Percentiles rank a stretch among this genome's conserved stretches.
These are phyloP conservation scores for Ctenopoma multispine DNA, from an alignment of 2,797 vertebrate species.

Conservation along the genomic window DNA sequence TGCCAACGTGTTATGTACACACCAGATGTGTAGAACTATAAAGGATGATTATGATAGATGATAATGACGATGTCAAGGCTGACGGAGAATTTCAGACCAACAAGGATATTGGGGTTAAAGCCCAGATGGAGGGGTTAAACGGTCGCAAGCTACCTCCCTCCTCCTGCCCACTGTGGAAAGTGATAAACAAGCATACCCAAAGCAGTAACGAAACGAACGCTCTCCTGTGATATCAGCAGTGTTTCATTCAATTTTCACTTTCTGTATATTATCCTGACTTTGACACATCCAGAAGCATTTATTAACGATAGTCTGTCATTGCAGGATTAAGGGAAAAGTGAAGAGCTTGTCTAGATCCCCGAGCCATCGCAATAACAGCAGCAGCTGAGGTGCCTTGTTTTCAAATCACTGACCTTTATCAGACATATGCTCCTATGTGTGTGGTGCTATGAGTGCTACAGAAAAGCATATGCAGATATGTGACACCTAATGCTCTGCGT, in stretches of 20 bases:
- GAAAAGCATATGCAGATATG: slow-evolving; percentile 74
- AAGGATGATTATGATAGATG: slow-evolving; percentile 72
- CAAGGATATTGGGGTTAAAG: slow-evolving; percentile 67
- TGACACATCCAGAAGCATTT: slow-evolving; percentile 67
- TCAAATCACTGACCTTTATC: slow-evolving; percentile 75
- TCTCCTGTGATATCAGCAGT: slow-evolving; percentile 18
- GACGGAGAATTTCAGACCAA: slow-evolving; percentile 45
- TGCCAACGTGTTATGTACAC: slow-evolving; percentile 32
- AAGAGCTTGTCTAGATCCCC: slow-evolving; percentile 42
- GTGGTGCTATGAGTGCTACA: slow-evolving; percentile 47
- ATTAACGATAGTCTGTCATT: slow-evolving; percentile 60
- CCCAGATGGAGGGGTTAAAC: slow-evolving; percentile 76
- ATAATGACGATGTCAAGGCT: slow-evolving; percentile 66
- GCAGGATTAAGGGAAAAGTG: slow-evolving; percentile 54
- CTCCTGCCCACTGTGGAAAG: slow-evolving; percentile 51
- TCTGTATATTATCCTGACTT: slow-evolving; percentile 62
- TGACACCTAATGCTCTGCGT: slow-evolving; percentile 69
- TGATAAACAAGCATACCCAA: slow-evolving; percentile 62
- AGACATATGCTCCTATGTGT: slow-evolving; percentile 66
- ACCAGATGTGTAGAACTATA: slow-evolving; percentile 56
- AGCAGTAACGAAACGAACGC: slow-evolving; percentile 22
- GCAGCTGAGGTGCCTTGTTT: slow-evolving; percentile 64
- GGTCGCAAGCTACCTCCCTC: slow-evolving; percentile 10
- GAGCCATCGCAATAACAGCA: slow-evolving; percentile 24
- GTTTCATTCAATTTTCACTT: slow-evolving; percentile 42